phyloP scores from a whole-genome alignment of 2,888 invertebrate species.

The Cerastis leucographa region DNA sequence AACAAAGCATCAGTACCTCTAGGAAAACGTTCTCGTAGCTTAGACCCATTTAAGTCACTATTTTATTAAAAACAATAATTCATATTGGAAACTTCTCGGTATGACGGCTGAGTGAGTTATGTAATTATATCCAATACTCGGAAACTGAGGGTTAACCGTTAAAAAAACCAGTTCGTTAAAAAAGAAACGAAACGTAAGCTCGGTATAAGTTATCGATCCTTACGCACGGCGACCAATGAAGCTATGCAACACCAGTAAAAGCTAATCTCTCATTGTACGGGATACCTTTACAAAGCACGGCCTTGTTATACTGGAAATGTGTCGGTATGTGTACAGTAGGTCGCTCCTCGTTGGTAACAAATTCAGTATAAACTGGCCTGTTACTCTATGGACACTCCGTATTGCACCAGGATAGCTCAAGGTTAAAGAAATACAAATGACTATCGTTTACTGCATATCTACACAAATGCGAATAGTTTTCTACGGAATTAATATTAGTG shows the following conservation, averaged over 20 bases:
- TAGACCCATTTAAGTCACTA: conserved; percentile 6
- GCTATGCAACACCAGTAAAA: no score
- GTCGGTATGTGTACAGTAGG: neutral
- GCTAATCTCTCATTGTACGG: no score
- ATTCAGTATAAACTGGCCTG: neutral
- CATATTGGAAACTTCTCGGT: conserved; percentile 41
- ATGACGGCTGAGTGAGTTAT: conserved; percentile 55
- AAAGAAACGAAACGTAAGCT: neutral
- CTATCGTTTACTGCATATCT: neutral
- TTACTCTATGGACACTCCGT: neutral
- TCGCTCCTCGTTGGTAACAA: neutral
- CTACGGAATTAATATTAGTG: neutral
- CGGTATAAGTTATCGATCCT: neutral
- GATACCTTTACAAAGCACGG: no score
- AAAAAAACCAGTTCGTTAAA: neutral
- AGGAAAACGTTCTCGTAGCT: neutral
- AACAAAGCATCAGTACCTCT: neutral
- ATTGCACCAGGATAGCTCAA: neutral
- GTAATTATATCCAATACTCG: conserved; percentile 24
- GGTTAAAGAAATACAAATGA: neutral
- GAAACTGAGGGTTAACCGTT: conserved; percentile 3
- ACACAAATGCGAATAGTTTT: neutral
- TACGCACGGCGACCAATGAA: neutral
- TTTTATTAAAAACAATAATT: conserved; percentile 61
- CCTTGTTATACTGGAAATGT: no score